These are phyloP conservation scores for Orchestes rusci DNA, from an alignment of 2,888 invertebrate species.

Conservation along the genomic window DNA sequence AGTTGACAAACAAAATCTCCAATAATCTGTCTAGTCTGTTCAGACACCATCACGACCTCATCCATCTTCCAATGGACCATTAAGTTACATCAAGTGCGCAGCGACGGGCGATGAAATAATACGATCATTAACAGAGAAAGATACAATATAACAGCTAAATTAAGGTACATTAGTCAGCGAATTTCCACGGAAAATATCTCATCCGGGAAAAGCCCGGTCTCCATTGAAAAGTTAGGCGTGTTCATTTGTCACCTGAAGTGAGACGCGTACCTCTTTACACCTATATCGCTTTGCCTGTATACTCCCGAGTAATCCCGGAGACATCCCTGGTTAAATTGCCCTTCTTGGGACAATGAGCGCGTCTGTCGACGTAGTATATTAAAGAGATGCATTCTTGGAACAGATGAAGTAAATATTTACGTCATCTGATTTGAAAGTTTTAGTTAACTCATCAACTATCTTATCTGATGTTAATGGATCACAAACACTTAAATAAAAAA, in stretches of 20 bases:
- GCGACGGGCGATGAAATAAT: constrained; percentile 20
- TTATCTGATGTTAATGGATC: no score
- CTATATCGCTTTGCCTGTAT: constrained; percentile 21
- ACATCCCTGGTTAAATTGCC: constrained; percentile 22
- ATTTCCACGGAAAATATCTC: constrained; percentile 22
- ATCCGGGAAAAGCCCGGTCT: constrained; percentile 22
- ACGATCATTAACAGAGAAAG: constrained; percentile 17
- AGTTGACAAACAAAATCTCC: no score
- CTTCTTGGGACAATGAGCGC: constrained; percentile 16
- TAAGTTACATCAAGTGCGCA: no score
- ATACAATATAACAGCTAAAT: constrained; percentile 21
- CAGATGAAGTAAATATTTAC: no score
- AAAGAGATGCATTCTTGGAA: no score
- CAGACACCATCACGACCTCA: no score
- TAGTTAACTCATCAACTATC: no score
- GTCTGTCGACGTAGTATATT: constrained; percentile 4
- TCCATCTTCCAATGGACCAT: no score
- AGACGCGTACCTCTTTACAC: constrained; percentile 23
- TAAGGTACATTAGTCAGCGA: constrained; percentile 26
- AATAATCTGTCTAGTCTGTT: no score
- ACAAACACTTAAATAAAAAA: no score
- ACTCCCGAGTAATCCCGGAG: constrained; percentile 23
- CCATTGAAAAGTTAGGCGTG: constrained; percentile 39
- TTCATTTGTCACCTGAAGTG: constrained; percentile 40
- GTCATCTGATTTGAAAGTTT: no score